Evolutionary conservation across 1,140 invertebrate species (phyloP), one percentile per base, ranked within the genome.

Genomic region (Brachystomella parvula): DNA sequence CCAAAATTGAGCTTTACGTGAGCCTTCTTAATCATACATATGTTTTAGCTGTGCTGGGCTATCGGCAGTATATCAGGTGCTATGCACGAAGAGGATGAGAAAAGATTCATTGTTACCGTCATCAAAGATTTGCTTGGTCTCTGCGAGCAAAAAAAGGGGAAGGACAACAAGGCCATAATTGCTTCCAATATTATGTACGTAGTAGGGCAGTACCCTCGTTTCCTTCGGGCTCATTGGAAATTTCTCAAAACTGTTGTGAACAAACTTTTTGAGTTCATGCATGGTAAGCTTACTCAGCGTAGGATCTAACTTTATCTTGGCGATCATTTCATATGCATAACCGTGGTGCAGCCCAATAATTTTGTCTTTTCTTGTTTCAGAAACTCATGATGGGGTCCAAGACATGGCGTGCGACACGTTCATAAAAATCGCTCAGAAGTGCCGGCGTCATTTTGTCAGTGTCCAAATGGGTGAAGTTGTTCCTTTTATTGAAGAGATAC

Each of bases 141-240:
- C 15, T 99, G 97, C 81, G 97, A 99, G 79, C 96, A 99, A 77
- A 99, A 99, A 78, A 89, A 97, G 74, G 96, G 96, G 12, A 99
- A 99, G 82, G 96, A 99, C 79, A 99, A 99, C 79, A 99, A 99
- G 81, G 97, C 97, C 57, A 99, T 67, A 99, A 97, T 99, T 76
- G 97, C 97, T 3, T 98, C 95, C 67, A 99, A 99, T 79, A 99
- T 99, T 70, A 99, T 99, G 97, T 99, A 99, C 79, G 96, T 99
- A 69, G 97, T 99, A 33, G 97, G 97, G 29, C 97, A 99, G 77
- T 99, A 99, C 82, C 97, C 97, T 58, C 83, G 96, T 56, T 99
- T 99, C 81, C 82, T 99, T 44, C 82, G 94, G 74, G 95, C 94
- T n/a, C 97, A 99, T 81, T 99, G 97, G 97, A 96, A 97, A 79